Conservation (phyloP, 1,140 invertebrate species). For the Diorhabda sublineata region DNA sequence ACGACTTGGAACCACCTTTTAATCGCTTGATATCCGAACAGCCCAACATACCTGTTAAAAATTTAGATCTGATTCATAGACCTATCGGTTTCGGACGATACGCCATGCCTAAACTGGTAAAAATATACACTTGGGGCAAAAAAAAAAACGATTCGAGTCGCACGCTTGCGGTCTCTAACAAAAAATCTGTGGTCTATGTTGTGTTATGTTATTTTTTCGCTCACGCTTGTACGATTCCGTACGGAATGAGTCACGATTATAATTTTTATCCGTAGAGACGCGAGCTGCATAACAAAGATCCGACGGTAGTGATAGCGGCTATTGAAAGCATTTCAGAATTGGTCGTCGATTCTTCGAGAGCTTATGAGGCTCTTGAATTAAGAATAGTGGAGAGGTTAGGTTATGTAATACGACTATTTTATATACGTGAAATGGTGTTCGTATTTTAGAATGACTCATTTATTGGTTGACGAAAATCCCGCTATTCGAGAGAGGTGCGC, state of each 20-base stretch:
- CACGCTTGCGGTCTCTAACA: not conserved
- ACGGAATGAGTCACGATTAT: not conserved
- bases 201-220: not conserved
- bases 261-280: conserved; percentile 28
- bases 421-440: not conserved
- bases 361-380: conserved; percentile 38
- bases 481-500: conserved; percentile 35
- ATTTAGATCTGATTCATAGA: conserved; percentile 38
- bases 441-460: conserved; percentile 30
- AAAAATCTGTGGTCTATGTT: not conserved
- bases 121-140: not conserved
- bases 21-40: conserved; percentile 39
- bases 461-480: conserved; percentile 30
- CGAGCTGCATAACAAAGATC: conserved; percentile 36
- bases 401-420: not conserved
- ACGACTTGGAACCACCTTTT: conserved; percentile 35
- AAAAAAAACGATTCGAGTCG: not conserved
- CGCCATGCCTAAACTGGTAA: conserved; percentile 43
- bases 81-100: conserved; percentile 36
- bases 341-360: conserved; percentile 39
- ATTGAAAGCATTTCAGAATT: conserved; percentile 38
- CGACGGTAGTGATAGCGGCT: conserved; percentile 33
- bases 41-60: conserved; percentile 36
- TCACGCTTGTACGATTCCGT: not conserved
- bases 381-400: conserved; percentile 35